Conservation (phyloP, 2,113 vertebrate species). For the Etia nguti region DNA sequence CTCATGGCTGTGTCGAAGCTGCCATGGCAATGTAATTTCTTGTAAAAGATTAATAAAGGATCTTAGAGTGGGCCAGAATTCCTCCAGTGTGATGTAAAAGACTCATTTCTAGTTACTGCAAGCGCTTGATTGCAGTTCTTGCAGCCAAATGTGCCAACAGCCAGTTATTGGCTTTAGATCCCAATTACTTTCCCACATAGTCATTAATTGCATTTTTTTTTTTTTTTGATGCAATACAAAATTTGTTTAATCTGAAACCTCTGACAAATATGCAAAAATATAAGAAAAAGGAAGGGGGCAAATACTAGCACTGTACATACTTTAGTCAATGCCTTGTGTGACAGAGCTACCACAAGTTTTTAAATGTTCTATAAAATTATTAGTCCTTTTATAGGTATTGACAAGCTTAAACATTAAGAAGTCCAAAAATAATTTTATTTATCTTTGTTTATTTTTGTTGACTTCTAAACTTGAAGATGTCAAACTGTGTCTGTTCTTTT, state of each 20-base stretch:
- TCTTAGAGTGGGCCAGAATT: background rate
- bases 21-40: background rate
- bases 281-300: background rate
- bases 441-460: background rate
- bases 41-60: background rate
- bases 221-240: background rate
- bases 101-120: background rate
- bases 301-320: background rate
- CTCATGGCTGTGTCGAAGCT: background rate
- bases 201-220: background rate
- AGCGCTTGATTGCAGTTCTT: background rate
- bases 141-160: background rate
- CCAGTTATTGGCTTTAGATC: background rate
- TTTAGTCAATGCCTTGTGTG: background rate
- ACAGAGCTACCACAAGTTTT: background rate
- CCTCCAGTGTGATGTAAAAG: background rate
- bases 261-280: background rate
- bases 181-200: background rate
- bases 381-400: background rate
- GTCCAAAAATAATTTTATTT: background rate
- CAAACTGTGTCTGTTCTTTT: background rate
- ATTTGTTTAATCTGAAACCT: background rate
- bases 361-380: background rate
- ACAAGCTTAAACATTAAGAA: background rate
- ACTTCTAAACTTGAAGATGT: background rate